These are phyloP conservation scores for Acyrthosiphon pisum DNA, from an alignment of 1,140 invertebrate species.

Conservation along the genomic window DNA sequence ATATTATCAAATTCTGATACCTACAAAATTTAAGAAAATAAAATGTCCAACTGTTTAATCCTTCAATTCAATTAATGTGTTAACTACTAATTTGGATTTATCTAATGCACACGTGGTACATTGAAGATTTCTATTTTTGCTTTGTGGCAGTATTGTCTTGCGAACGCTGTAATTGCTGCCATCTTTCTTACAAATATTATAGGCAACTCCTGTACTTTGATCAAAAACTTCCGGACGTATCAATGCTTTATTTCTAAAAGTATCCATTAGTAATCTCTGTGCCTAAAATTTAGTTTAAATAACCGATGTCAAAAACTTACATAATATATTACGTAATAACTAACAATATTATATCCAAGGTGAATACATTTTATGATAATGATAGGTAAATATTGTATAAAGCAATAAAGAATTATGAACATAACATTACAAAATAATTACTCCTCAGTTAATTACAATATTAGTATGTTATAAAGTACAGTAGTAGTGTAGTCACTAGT, in stretches of 20 bases:
- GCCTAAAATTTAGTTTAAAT: neutral
- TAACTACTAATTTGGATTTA: neutral
- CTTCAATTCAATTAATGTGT: neutral
- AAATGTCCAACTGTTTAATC: neutral
- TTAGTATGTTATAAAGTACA: too few species aligned
- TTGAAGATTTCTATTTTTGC: neutral
- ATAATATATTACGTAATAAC: neutral
- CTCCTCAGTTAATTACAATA: too few species aligned
- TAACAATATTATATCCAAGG: too few species aligned
- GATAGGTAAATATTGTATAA: too few species aligned
- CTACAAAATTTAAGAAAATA: neutral
- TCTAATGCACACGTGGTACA: neutral
- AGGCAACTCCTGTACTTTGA: neutral
- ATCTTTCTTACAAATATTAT: neutral
- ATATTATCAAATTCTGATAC: neutral
- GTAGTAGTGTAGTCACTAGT: too few species aligned
- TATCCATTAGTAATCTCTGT: neutral
- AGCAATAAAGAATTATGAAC: too few species aligned
- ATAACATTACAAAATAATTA: too few species aligned
- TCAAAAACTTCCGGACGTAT: neutral
- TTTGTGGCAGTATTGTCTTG: neutral
- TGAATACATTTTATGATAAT: too few species aligned
- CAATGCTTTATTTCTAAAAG: neutral
- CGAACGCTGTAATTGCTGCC: conserved; percentile 2
- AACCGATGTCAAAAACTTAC: neutral